Percentiles rank a stretch among this genome's conserved stretches.
Evolutionary conservation across 2,888 invertebrate species (phyloP).

Genomic region (Sisyra nigra): DNA sequence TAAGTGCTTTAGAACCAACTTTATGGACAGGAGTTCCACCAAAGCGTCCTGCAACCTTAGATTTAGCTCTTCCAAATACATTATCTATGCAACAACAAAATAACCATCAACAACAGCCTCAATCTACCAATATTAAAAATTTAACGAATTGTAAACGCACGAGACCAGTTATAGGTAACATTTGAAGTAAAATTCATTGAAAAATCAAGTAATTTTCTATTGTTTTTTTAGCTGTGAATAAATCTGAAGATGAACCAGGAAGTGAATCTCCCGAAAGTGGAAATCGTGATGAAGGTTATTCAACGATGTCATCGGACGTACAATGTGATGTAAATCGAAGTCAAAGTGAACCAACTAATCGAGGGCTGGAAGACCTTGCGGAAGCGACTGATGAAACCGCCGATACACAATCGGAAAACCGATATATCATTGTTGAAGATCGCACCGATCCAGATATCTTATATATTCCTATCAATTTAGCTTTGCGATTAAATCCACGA

Average conservation of each 20-base stretch:
- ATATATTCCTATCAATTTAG: slow-evolving; percentile 49
- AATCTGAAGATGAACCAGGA: slow-evolving; percentile 47
- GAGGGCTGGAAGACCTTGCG: slow-evolving; percentile 52
- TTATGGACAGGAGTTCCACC: slow-evolving; percentile 47
- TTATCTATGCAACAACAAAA: slow-evolving; percentile 2
- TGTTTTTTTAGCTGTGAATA: slow-evolving; percentile 16
- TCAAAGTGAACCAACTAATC: slow-evolving; percentile 31
- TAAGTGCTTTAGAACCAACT: slow-evolving; percentile 46
- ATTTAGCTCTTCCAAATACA: slow-evolving; percentile 36
- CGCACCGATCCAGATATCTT: slow-evolving; percentile 45
- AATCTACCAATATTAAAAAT: slow-evolving; percentile 22
- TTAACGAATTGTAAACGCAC: slow-evolving; percentile 22
- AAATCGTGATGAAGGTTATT: slow-evolving; percentile 67
- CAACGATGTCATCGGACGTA: slow-evolving; percentile 70
- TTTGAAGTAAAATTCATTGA: neutral
- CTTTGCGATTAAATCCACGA: slow-evolving; percentile 40
- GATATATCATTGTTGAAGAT: slow-evolving; percentile 34
- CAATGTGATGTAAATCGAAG: slow-evolving; percentile 48
- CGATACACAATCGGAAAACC: slow-evolving; percentile 22
- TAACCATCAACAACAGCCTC: slow-evolving; percentile 9
- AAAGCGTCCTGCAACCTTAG: slow-evolving; percentile 49
- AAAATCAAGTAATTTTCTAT: neutral
- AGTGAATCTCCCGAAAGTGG: slow-evolving; percentile 62
- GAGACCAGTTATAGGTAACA: slow-evolving; percentile 28
- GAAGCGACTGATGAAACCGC: slow-evolving; percentile 59